Base-by-base conservation (phyloP, 2,888 invertebrate species). In the Uloborus plumipes region DNA sequence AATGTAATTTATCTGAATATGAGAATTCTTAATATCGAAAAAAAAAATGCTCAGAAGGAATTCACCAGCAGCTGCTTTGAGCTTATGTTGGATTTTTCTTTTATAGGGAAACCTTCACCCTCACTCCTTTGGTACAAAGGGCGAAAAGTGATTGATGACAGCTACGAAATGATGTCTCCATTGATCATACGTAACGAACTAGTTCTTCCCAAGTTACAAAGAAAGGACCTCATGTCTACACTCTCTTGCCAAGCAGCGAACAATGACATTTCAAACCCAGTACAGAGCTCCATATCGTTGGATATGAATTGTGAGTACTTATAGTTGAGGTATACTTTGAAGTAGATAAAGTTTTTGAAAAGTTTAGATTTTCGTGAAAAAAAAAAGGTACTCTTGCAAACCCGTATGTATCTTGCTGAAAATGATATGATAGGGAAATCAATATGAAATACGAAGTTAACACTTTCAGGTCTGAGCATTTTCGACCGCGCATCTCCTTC, bases 261-360 rank as follows among this genome's bases (percentile, higher is more conserved):
- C 65, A 85, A 85, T 55, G 82, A 85, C 47, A 82, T 85, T 31
- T 78, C 85, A 2, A 59, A 70, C 31, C 84, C 85, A 3, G 84
- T 82, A n/a, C 74, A 77, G 47, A 79, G 82, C 22, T 85, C 85
- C 18, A 73, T 85, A 51, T 82, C 82, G 14, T 62, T 85, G 18
- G 85, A 85, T 53, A 70, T 85, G 75, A 85, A 85, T 26, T 77
- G 84, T 85, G 61, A 84, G 85, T 85, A 55, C 18, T 11, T 64
- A 14, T 22, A 14, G 22, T 14, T 59, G 22, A 13, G 22, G 18
- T 9, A 4, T 11, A 39, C 39, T n/a, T n/a, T n/a, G n/a, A n/a
- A n/a, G n/a, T n/a, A n/a, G n/a, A n/a, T n/a, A n/a, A n/a, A n/a
- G n/a, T n/a, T n/a, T n/a, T n/a, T n/a, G n/a, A n/a, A n/a, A n/a